Base-by-base conservation (phyloP, 2,888 invertebrate genomes). In the Autographa gamma region DNA sequence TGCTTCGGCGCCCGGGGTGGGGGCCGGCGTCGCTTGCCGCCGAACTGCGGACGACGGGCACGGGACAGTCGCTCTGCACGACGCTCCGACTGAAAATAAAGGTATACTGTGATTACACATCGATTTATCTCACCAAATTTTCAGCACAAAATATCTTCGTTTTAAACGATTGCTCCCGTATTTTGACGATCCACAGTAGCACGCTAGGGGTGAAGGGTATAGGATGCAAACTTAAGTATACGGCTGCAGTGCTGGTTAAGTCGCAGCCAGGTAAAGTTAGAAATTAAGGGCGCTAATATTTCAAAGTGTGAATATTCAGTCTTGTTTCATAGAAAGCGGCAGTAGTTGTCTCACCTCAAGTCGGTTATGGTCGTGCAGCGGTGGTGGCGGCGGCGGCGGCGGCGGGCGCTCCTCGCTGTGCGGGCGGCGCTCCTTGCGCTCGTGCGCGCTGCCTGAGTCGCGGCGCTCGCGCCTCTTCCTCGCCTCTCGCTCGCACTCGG, bases 391-490 rank as follows among this genome's bases (percentile, higher is more conserved):
- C 62, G 93, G 93, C 48, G 95, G 92, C 25, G 94, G 93, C 9
- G 93, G 93, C 11, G 89, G 86, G n/a, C 95, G 89, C 86, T 95
- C 95, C 84, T 95, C 95, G 82, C 95, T 95, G 80, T 93, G 95
- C 56, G 95, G 94, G 69, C 95, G 88, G 61, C 95, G 86, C 79
- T 95, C 95, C 77, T 95, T 95, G 70, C 95, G 89, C 90, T 95
- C 96, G 85, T 94, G 95, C 54, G 94, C 92, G 84, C 93, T 91
- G 72, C 96, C 96, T 70, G 96, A 96, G 86, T 96, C 96, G n/a
- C 96, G 93, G 68, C 96, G 95, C 92, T 97, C 96, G 87, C 96
- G 96, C 62, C 96, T 94, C 91, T 96, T 96, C 85, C 96, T 96
- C 81, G 96, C 96, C 91, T 96, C 95, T 84, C 96, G 93, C 92